phyloP scores from a whole-genome alignment of 2,797 vertebrate genomes.

The Centroberyx gerrardi region DNA sequence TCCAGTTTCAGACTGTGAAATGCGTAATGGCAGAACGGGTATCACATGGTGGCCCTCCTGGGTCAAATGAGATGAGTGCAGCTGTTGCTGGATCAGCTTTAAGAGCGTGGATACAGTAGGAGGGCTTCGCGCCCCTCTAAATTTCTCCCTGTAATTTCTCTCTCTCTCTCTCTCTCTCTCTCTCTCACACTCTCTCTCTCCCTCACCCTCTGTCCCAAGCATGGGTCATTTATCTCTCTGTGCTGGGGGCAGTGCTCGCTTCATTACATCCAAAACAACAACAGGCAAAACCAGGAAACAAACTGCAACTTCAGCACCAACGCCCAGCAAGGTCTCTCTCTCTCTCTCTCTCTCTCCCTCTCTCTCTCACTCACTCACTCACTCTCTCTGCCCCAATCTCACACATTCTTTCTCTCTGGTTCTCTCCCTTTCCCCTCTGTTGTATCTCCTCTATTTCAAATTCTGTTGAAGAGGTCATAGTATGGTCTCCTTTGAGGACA shows the following conservation, averaged over 20 bases:
- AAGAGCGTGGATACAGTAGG: conserved; percentile 39
- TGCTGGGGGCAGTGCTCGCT: conserved; percentile 22
- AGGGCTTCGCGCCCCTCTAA: conserved; percentile 34
- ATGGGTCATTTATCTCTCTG: conserved; percentile 37
- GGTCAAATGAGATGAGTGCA: conserved; percentile 68
- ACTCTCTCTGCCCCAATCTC: neutral
- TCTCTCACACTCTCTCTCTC: conserved; percentile 1
- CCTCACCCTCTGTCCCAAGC: conserved; percentile 20
- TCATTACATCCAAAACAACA: conserved; percentile 64
- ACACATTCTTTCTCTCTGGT: conserved; percentile 15
- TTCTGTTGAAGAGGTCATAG: conserved; percentile 42
- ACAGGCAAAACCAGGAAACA: conserved; percentile 40
- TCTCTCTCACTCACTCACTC: neutral
- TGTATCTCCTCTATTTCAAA: conserved; percentile 29
- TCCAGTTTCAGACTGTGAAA: conserved; percentile 63
- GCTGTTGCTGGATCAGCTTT: conserved; percentile 70
- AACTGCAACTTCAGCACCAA: conserved; percentile 56
- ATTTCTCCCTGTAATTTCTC: conserved; percentile 31
- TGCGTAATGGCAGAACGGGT: conserved; percentile 46
- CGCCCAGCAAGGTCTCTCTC: conserved; percentile 24
- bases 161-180: neutral
- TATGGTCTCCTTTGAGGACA: conserved; percentile 37
- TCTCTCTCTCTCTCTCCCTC: neutral
- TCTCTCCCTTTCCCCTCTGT: conserved; percentile 6
- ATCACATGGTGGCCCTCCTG: conserved; percentile 34